Evolutionary conservation across 2,113 vertebrate species (phyloP).

Genomic region (Scartelaos histophorus): DNA sequence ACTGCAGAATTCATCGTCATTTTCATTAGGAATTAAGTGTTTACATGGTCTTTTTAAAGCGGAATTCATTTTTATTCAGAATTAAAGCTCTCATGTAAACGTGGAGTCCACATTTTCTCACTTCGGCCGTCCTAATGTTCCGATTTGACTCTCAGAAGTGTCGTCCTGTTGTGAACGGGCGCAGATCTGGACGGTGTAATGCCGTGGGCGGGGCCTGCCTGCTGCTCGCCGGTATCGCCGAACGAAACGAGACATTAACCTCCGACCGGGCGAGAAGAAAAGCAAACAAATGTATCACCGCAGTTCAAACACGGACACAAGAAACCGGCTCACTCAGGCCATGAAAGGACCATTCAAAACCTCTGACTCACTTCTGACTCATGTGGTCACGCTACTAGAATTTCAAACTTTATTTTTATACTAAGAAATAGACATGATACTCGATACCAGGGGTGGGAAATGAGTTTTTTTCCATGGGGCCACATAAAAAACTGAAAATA

Average conservation of each 20-base stretch:
- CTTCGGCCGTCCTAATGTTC: slow-evolving; percentile 17
- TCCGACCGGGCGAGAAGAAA: slow-evolving; percentile 18
- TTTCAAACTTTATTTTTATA: too few relatives aligned
- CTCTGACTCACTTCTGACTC: neutral
- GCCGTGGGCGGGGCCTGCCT: slow-evolving; percentile 13
- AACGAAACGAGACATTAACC: slow-evolving; percentile 39
- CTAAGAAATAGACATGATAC: too few relatives aligned
- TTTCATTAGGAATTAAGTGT: too few relatives aligned
- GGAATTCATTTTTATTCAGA: too few relatives aligned
- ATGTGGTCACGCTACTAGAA: too few relatives aligned
- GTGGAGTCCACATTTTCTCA: too few relatives aligned
- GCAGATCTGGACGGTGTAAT: slow-evolving; percentile 3
- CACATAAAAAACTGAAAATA: too few relatives aligned
- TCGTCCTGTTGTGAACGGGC: neutral
- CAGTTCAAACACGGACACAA: neutral
- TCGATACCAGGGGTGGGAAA: too few relatives aligned
- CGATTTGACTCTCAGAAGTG: neutral
- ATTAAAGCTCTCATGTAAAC: too few relatives aligned
- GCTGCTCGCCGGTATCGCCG: slow-evolving; percentile 29
- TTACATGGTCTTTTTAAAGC: too few relatives aligned
- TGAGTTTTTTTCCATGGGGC: too few relatives aligned
- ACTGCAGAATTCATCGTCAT: too few relatives aligned
- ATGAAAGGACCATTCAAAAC: neutral
- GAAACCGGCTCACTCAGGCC: neutral
- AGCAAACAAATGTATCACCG: slow-evolving; percentile 1